A percentile compares a stretch with the other conserved stretches of the same genome.
Evolutionary conservation across 2,888 invertebrate genomes (phyloP).

Genomic region (Seladonia tumulorum): DNA sequence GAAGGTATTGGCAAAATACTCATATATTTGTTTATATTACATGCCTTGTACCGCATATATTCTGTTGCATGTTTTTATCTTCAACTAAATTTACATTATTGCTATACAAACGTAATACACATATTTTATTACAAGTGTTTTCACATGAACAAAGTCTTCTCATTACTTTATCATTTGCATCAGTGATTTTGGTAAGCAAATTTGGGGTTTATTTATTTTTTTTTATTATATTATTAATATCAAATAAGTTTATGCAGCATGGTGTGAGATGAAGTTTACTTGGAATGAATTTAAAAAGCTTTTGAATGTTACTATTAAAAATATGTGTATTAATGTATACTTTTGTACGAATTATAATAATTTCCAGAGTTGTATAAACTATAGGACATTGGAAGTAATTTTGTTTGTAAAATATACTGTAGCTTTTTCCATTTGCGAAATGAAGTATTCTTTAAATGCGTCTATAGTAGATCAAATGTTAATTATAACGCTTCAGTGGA

Average conservation of each 20-base stretch:
- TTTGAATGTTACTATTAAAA: conserved; percentile 23
- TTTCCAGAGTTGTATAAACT: conserved; percentile 2
- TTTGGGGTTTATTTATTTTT: conserved; percentile 18
- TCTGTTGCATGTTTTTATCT: conserved; percentile 66
- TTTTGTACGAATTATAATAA: conserved; percentile 15
- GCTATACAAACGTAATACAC: conserved; percentile 19
- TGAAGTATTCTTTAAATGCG: not conserved
- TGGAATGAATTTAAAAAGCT: conserved; percentile 47
- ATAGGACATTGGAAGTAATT: not conserved
- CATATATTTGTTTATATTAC: conserved; percentile 83
- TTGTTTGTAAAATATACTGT: conserved; percentile 1
- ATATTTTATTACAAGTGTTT: conserved; percentile 7
- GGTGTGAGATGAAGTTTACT: conserved; percentile 42
- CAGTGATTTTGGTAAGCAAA: not conserved
- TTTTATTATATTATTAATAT: not conserved
- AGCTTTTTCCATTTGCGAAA: not conserved
- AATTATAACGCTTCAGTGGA: not conserved
- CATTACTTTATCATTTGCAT: conserved; percentile 11
- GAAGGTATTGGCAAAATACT: conserved; percentile 86
- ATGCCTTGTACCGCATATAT: conserved; percentile 63
- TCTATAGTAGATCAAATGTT: not conserved
- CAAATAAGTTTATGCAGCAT: conserved; percentile 40
- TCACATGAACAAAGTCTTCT: not conserved
- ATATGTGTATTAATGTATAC: conserved; percentile 26
- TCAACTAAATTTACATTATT: conserved; percentile 23